A percentile compares a stretch with the other conserved stretches of the same genome.
These are phyloP conservation scores for Phataginus tetradactyla DNA, from an alignment of 2,797 vertebrate genomes.

Conservation along the genomic window DNA sequence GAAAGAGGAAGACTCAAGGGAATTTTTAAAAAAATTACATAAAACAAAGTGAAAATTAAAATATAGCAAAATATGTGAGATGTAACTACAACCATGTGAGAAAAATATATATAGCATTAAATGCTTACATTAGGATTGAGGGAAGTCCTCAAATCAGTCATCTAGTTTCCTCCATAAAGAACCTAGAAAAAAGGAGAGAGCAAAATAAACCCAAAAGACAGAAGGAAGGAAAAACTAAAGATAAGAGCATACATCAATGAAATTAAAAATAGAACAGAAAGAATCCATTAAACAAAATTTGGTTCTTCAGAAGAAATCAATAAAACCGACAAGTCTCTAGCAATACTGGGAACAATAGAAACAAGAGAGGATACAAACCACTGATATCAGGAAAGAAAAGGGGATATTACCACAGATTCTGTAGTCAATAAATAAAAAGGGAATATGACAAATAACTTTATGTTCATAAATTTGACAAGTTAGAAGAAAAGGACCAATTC, in stretches of 20 bases:
- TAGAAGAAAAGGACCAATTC: background rate
- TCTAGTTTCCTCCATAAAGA: background rate
- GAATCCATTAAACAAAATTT: background rate
- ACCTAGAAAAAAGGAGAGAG: background rate
- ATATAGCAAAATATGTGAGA: background rate
- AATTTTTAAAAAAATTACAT: background rate
- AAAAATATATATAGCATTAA: background rate
- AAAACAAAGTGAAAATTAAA: background rate
- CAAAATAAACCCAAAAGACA: background rate
- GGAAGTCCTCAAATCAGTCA: background rate
- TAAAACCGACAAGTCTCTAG: background rate
- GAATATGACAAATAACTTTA: background rate
- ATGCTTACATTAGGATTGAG: background rate
- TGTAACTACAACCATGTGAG: background rate
- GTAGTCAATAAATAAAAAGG: background rate
- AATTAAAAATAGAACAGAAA: background rate
- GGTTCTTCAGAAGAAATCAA: background rate
- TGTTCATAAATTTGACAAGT: background rate
- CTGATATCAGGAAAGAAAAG: background rate
- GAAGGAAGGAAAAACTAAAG: background rate
- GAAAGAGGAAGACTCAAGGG: background rate
- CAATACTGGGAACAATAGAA: background rate
- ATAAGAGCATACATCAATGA: background rate
- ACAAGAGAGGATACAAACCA: background rate
- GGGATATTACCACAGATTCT: background rate